Base-by-base conservation (phyloP, 2,888 invertebrate species). In the Cyrtodaria siliqua region DNA sequence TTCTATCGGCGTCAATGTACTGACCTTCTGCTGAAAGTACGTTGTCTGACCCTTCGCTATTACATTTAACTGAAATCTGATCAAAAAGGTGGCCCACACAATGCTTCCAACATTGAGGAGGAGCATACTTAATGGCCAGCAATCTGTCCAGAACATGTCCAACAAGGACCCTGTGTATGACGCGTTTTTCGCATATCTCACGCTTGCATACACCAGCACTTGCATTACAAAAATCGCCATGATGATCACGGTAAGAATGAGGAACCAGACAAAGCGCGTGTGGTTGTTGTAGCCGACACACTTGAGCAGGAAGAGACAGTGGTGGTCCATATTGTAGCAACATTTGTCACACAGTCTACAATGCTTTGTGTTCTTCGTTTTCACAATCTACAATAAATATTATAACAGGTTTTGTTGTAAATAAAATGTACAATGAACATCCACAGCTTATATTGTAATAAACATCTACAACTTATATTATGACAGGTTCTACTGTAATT, bases 311-410 rank as follows among this genome's bases (percentile, higher is more conserved):
- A 92, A 92, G 50, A 93, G 84, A 70, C 93, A 93, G 77, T 93
- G 93, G 68, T 93, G 93, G 71, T 93, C 93, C 88, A 92, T 88
- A 56, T 87, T 81, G 14, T 84, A 64, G 70, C 82, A 89, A 64
- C 93, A 93, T n/a, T 70, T 68, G 20, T 89, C 85, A 84, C 93
- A 93, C 59, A 93, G 83, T 60, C 86, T 86, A 75, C 93, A 93
- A 79, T 93, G 92, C 61, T 92, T 92, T 8, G 89, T 88, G 26
- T 63, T 50, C 23, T 62, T 49, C 0, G 85, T 78, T 44, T 76
- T 77, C 6, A 91, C 85, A 64, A 90, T 82, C 91, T 91, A 86
- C 33, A 33, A 33, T n/a, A n/a, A n/a, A n/a, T n/a, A n/a, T n/a
- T n/a, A n/a, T n/a, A n/a, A n/a, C n/a, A n/a, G n/a, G n/a, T n/a